phyloP scores from a whole-genome alignment of 2,113 vertebrate species.

The Phylloscopus trochilus region DNA sequence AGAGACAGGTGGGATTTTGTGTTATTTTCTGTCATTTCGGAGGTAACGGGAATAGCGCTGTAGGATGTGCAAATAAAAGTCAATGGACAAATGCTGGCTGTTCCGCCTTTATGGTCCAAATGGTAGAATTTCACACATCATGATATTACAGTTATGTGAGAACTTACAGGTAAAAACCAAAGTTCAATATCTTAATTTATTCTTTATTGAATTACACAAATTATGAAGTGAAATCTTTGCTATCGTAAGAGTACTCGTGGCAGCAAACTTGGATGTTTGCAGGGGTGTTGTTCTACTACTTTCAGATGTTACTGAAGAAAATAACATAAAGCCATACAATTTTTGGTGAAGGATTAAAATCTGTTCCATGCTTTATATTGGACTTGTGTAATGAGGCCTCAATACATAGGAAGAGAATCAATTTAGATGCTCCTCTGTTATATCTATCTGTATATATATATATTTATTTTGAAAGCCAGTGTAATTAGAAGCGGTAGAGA shows the following conservation, averaged over 20 bases:
- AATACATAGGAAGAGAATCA: not conserved
- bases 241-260: not conserved
- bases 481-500: not conserved
- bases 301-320: not conserved
- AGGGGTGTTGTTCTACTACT: not conserved
- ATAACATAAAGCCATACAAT: not conserved
- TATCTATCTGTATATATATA: not conserved
- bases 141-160: not conserved
- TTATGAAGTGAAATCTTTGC: not conserved
- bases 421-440: not conserved
- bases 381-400: not conserved
- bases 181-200: not conserved
- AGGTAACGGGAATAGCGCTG: not conserved
- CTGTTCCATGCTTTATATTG: not conserved
- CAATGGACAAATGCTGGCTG: not conserved
- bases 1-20: not conserved
- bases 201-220: not conserved
- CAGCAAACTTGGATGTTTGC: not conserved
- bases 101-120: not conserved
- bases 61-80: not conserved
- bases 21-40: not conserved
- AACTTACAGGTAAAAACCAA: not conserved
- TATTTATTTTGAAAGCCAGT: not conserved
- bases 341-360: not conserved
- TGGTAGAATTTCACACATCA: not conserved